Base-by-base conservation (phyloP, 2,888 invertebrate species). In the Eupithecia vulgata region DNA sequence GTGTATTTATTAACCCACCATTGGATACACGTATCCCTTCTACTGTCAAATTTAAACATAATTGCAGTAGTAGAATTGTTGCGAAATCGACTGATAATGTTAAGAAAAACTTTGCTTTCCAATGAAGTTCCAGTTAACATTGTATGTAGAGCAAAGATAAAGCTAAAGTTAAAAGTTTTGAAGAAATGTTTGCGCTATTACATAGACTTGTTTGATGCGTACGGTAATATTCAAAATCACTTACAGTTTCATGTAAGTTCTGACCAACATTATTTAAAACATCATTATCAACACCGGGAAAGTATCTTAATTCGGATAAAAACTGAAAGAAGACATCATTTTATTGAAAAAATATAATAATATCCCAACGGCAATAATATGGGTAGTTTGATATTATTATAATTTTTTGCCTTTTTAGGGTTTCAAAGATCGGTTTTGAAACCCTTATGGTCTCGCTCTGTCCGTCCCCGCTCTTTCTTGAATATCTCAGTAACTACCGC, bases 1-100 rank as follows among this genome's bases (percentile, higher is more conserved):
- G n/a, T 62, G n/a, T 62, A 62, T 62, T 35, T 62, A 37, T 62
- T 62, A 37, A 10, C 15, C n/a, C 62, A 62, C 35, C 62, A 62
- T 35, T 62, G n/a, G 2, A 62, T 62, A 35, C 62, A 62, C 10
- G 10, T 62, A 4, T 62, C 62, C 10, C 35, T 62, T 10, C n/a
- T 62, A 35, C 10, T 62, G n/a, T 34, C 62, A n/a, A 62, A 62
- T 62, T 35, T 62, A 34, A 62, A 62, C n/a, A 35, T 6, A n/a
- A 5, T 35, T 1, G 10, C 62, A n/a, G 35, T 62, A 17, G 1
- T 62, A 10, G 62, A 35, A 62, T n/a, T 62, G n/a, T n/a, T 62
- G 62, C 62, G 35, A 10, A n/a, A n/a, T 62, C 62, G 62, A 8
- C 35, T 62, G 12, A 35, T 35, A 37, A 10, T 62, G n/a, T 35